Evolutionary conservation across 2,888 invertebrate genomes (phyloP).

Genomic region (Axea sp.): DNA sequence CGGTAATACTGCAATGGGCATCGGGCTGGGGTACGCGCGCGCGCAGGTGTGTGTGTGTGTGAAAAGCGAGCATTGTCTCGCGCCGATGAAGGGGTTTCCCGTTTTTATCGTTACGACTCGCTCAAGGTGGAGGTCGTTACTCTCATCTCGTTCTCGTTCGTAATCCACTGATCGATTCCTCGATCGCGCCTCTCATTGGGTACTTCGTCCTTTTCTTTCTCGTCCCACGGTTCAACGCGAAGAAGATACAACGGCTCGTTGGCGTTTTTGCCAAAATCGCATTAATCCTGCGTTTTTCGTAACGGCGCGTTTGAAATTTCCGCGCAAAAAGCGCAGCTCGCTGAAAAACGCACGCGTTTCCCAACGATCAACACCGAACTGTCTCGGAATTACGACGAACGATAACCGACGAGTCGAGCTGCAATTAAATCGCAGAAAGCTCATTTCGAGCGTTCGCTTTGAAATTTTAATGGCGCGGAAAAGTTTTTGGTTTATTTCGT

Average conservation of each 20-base stretch:
- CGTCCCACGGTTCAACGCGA: neutral
- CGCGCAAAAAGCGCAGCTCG: no score
- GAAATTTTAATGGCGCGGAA: no score
- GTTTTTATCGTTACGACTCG: conserved; percentile 63
- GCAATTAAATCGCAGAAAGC: neutral
- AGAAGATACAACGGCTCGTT: neutral
- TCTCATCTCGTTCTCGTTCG: conserved; percentile 64
- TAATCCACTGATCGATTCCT: conserved; percentile 62
- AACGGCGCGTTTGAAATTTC: no score
- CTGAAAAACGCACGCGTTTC: no score
- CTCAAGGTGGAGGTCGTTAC: conserved; percentile 70
- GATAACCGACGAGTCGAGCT: no score
- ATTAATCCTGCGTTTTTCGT: neutral
- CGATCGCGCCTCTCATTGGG: conserved; percentile 40
- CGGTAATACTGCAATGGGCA: no score
- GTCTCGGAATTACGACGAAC: no score
- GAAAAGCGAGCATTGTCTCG: conserved; percentile 17
- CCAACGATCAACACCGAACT: no score
- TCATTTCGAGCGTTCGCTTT: neutral
- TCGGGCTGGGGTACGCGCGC: no score
- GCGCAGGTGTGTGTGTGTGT: no score
- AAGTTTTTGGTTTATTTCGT: conserved; percentile 13
- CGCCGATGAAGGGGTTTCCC: conserved; percentile 52
- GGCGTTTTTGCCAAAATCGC: neutral
- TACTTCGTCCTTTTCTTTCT: conserved; percentile 15